Evolutionary conservation across 2,113 vertebrate species (phyloP), one percentile per base, ranked within the genome.

Genomic region (Polyodon spathula): DNA sequence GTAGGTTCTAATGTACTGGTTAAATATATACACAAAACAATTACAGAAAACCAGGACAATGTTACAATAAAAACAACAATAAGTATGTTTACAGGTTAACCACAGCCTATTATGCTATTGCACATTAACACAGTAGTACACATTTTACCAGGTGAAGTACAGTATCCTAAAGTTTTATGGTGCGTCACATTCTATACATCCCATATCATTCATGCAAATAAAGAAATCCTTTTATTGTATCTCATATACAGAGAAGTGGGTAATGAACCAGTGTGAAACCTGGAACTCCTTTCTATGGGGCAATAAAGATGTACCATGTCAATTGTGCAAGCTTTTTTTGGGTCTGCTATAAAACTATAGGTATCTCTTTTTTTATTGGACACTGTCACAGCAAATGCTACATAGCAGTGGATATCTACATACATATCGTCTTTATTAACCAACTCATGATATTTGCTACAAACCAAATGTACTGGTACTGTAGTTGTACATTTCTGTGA

Each of bases 1-100:
- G 46, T 17, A 5, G 55, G 46, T 72, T 65, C 39, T 39, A 60
- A 46, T 56, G 46, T 60, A 16, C 46, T 60, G 42, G 56, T 63
- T 14, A 15, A 66, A 16, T 46, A 63, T 51, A 5, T 48, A 43
- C 46, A 46, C 16, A 61, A 14, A 67, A 56, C 58, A 70, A 59
- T 66, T 78, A 73, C 69, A 75, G 54, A 58, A 74, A 80, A 57
- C 42, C 75, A 67, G 58, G 43, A 62, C 55, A 39, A 63, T 60
- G 53, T 58, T 58, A 54, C 14, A 60, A 40, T 58, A 15, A 43
- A 46, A 60, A 48, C 48, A 67, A 50, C 54, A 70, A 60, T 57
- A 55, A 41, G 37, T 43, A 17, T 42, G 53, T 50, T 38, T n/a
- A 46, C 57, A 60, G 62, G 37, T 56, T 44, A 61, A 56, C 12